A percentile compares a stretch with the other conserved stretches of the same genome.
phyloP scores from a whole-genome alignment of 2,888 invertebrate genomes.

The Lycaena phlaeas region DNA sequence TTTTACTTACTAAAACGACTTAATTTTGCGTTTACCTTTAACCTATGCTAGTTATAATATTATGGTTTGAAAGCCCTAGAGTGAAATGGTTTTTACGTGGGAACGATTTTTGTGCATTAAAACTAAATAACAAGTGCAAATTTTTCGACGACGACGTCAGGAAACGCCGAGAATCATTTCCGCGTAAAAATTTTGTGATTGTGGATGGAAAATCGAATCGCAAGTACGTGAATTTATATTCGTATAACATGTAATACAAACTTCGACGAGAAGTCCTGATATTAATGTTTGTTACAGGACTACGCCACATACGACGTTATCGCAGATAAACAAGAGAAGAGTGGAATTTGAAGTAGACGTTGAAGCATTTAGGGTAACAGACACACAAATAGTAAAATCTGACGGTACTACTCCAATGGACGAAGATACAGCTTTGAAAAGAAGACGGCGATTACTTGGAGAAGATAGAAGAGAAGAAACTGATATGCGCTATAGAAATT shows the following conservation, averaged over 20 bases:
- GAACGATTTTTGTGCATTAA: conserved; percentile 72
- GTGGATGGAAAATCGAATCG: conserved; percentile 72
- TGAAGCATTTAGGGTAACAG: conserved; percentile 54
- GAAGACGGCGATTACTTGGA: conserved; percentile 61
- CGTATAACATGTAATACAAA: conserved; percentile 20
- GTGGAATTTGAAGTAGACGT: conserved; percentile 75
- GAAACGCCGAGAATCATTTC: conserved; percentile 73
- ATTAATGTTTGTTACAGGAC: conserved; percentile 44
- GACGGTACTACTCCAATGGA: conserved; percentile 26
- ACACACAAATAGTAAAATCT: conserved; percentile 49
- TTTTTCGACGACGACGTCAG: conserved; percentile 61
- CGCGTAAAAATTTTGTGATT: conserved; percentile 73
- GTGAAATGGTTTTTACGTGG: conserved; percentile 75
- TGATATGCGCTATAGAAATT: conserved; percentile 36
- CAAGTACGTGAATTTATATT: conserved; percentile 55
- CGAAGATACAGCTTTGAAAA: conserved; percentile 49
- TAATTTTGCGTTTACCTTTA: conserved; percentile 5
- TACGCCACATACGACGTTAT: conserved; percentile 70
- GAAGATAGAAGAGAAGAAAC: conserved; percentile 49
- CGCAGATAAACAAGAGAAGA: conserved; percentile 81
- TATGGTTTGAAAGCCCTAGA: conserved; percentile 69
- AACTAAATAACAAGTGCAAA: conserved; percentile 52
- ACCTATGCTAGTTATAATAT: conserved; percentile 32
- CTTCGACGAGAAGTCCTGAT: conserved; percentile 16
- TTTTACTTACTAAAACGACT: not conserved